Conservation (phyloP, 2,888 invertebrate genomes). For the Dascillus cervinus region DNA sequence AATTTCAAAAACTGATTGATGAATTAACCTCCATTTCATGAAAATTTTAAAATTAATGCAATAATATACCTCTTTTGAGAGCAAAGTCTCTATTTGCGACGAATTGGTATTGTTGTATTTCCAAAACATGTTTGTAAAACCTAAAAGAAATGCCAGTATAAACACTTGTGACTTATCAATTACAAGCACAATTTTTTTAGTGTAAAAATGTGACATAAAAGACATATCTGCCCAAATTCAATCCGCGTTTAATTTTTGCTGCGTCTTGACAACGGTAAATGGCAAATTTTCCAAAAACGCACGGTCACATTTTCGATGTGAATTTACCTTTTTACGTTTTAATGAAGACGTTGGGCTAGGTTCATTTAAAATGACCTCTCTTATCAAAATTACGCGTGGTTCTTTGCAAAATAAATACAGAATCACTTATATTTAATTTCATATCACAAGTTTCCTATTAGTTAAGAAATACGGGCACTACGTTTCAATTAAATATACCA, state of each 20-base stretch:
- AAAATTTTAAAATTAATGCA: too few relatives aligned
- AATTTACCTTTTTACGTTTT: conserved; percentile 21
- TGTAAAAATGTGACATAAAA: conserved; percentile 12
- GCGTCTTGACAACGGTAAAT: conserved; percentile 2
- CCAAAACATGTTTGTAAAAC: conserved; percentile 67
- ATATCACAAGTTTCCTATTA: conserved; percentile 36
- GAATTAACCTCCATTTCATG: too few relatives aligned
- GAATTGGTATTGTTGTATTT: conserved; percentile 65
- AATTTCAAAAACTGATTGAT: conserved; percentile 3
- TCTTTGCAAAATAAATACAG: conserved; percentile 25
- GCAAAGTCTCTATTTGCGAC: conserved; percentile 67
- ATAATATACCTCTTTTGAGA: conserved; percentile 64
- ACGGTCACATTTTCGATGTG: conserved; percentile 2
- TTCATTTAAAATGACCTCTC: conserved; percentile 41
- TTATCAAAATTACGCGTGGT: conserved; percentile 29
- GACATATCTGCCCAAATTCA: conserved; percentile 8
- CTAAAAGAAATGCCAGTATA: conserved; percentile 26
- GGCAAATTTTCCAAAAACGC: not conserved
- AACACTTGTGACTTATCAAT: conserved; percentile 7
- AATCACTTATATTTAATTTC: conserved; percentile 28
- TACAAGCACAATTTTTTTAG: conserved; percentile 8
- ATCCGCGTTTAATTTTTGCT: conserved; percentile 5
- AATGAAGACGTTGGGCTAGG: conserved; percentile 38
- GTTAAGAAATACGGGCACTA: conserved; percentile 26
- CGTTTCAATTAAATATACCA: too few relatives aligned